Evolutionary conservation across 1,140 invertebrate species (phyloP), one percentile per base, ranked within the genome.

Genomic region (Apis florea): DNA sequence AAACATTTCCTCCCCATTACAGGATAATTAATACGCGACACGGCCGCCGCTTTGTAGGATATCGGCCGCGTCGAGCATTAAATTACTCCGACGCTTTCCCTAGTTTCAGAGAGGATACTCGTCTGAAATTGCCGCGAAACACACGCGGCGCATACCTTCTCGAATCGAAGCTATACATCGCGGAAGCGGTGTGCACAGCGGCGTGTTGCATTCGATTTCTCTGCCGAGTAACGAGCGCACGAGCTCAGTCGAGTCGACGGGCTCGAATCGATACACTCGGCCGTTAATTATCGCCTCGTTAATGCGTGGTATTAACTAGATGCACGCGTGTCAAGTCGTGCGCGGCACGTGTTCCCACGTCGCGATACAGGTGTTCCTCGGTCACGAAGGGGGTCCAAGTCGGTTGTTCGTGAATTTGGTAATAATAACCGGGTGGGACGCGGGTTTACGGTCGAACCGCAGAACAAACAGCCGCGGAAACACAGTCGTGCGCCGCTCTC

Each of bases 251-350:
- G 26, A 15, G 15, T 40, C 74, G 59, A 31, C 31, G 6, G 31
- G 31, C 58, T 49, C 67, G 76, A 83, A 70, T 61, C 53, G 76
- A 51, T 68, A 83, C 40, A 54, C 64, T n/a, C 24, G 51, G 70
- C 67, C 84, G 77, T 84, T 80, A 83, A 86, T 88, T 85, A 88
- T 86, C 83, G 71, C 40, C 68, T 84, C 71, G 73, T 88, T 86
- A 80, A 89, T 79, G 75, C 73, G 49, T 56, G 19, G 54, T 51
- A 63, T 63, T 31, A 63, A 63, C 56, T 31, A 21, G 49, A 40
- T 47, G 24, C 53, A 47, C 51, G 63, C 66, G 74, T 77, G 63
- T 78, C 72, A 49, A 54, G 49, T 71, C 49, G 63, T 31, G 61
- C 64, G 49, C 40, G 64, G 54, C 83, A 89, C 83, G 86, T 83